phyloP scores from a whole-genome alignment of 1,140 invertebrate genomes.

The Leptonema lineaticorne region DNA sequence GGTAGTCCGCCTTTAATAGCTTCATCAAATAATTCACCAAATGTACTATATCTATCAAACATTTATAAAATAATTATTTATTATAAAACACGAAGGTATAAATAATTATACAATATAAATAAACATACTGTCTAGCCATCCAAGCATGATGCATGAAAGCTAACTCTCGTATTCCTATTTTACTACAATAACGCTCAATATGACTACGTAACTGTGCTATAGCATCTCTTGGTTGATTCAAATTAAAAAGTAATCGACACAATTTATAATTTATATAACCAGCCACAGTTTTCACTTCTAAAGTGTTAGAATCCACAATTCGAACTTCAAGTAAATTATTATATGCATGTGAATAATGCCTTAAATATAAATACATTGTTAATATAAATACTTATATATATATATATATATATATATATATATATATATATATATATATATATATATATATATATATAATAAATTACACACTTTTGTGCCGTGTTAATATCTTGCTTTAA shows the following conservation, averaged over 20 bases:
- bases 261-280: conserved; percentile 96
- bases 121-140: conserved; percentile 89
- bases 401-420: too few species aligned
- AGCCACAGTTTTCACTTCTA: conserved; percentile 93
- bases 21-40: conserved; percentile 95
- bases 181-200: conserved; percentile 82
- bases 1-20: conserved; percentile 86
- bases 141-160: conserved; percentile 95
- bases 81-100: background rate
- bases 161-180: conserved; percentile 77
- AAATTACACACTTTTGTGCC: conserved; percentile 76
- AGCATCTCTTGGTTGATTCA: conserved; percentile 88
- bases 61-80: background rate
- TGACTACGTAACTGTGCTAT: conserved; percentile 91
- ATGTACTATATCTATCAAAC: conserved; percentile 65
- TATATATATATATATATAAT: too few species aligned
- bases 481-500: conserved; percentile 85
- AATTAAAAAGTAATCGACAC: conserved; percentile 83
- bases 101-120: conserved; percentile 6
- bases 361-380: conserved; percentile 51
- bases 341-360: conserved; percentile 92
- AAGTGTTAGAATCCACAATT: conserved; percentile 84
- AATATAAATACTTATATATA: conserved; percentile 33
- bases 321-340: conserved; percentile 83
- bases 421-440: too few species aligned